Conservation (phyloP, 2,113 vertebrate species). For the Solea solea region DNA sequence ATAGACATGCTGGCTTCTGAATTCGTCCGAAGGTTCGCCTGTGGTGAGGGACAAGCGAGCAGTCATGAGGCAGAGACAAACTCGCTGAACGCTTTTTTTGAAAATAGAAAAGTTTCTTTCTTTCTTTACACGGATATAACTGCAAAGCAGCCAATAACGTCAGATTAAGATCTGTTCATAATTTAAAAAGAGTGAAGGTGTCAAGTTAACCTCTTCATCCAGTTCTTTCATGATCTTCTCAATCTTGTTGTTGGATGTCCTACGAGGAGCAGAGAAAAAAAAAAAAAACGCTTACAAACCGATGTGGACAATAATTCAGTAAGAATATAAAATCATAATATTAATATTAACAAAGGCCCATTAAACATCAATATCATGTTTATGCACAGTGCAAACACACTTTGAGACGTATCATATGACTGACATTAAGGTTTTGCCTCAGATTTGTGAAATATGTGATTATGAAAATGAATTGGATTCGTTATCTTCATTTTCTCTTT, state of each 20-base stretch:
- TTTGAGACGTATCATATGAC: too few relatives aligned
- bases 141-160: neutral
- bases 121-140: neutral
- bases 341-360: too few relatives aligned
- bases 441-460: too few relatives aligned
- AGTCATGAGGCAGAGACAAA: slow-evolving; percentile 21
- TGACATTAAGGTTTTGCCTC: too few relatives aligned
- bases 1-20: slow-evolving; percentile 87
- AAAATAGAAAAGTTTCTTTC: neutral
- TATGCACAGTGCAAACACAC: too few relatives aligned
- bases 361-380: too few relatives aligned
- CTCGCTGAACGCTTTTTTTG: neutral
- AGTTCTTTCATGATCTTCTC: slow-evolving; percentile 98
- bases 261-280: slow-evolving; percentile 57
- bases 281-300: neutral
- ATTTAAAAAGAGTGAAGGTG: neutral
- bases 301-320: too few relatives aligned
- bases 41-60: slow-evolving; percentile 28
- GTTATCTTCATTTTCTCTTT: too few relatives aligned
- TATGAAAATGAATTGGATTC: too few relatives aligned
- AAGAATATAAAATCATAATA: neutral
- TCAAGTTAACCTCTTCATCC: slow-evolving; percentile 90
- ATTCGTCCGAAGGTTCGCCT: slow-evolving; percentile 87
- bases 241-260: slow-evolving; percentile 91
- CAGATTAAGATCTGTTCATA: neutral